Conservation (phyloP, 2,113 vertebrate genomes). For the Hippocampus barbouri region DNA sequence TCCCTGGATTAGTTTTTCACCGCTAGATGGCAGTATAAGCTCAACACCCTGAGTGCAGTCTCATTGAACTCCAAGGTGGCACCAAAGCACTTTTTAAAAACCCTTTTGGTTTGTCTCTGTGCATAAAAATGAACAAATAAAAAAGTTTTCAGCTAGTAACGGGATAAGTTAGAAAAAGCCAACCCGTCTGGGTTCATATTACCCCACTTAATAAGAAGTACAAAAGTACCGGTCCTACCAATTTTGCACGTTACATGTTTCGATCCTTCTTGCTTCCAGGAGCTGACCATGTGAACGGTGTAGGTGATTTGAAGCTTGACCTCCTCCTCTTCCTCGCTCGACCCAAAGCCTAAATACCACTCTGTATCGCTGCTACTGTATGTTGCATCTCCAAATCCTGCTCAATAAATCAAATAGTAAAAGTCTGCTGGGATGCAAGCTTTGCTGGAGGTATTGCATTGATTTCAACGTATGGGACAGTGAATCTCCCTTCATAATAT, state of each 20-base stretch:
- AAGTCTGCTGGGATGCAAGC: slow-evolving; percentile 65
- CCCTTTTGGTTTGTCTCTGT: too few relatives aligned
- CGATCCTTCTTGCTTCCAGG: slow-evolving; percentile 46
- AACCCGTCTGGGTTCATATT: too few relatives aligned
- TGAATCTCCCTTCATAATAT: too few relatives aligned
- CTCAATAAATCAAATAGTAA: slow-evolving; percentile 61
- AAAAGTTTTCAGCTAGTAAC: too few relatives aligned
- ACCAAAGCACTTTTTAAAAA: neutral
- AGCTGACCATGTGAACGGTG: slow-evolving; percentile 76
- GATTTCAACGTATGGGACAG: neutral
- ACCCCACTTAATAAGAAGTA: neutral
- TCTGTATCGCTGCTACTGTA: slow-evolving; percentile 75
- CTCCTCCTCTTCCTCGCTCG: slow-evolving; percentile 26
- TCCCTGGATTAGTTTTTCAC: neutral
- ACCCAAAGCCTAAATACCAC: slow-evolving; percentile 62
- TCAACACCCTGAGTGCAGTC: neutral
- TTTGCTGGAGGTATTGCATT: neutral
- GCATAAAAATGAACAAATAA: neutral
- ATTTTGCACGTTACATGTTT: slow-evolving; percentile 6
- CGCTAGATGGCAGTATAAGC: slow-evolving; percentile 48
- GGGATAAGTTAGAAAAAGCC: too few relatives aligned
- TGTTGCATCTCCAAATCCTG: slow-evolving; percentile 70
- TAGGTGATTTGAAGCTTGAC: slow-evolving; percentile 31
- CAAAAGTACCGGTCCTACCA: neutral
- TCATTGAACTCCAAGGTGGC: neutral